Evolutionary conservation across 2,113 vertebrate species (phyloP), one percentile per base, ranked within the genome.

Genomic region (Perognathus longimembris): DNA sequence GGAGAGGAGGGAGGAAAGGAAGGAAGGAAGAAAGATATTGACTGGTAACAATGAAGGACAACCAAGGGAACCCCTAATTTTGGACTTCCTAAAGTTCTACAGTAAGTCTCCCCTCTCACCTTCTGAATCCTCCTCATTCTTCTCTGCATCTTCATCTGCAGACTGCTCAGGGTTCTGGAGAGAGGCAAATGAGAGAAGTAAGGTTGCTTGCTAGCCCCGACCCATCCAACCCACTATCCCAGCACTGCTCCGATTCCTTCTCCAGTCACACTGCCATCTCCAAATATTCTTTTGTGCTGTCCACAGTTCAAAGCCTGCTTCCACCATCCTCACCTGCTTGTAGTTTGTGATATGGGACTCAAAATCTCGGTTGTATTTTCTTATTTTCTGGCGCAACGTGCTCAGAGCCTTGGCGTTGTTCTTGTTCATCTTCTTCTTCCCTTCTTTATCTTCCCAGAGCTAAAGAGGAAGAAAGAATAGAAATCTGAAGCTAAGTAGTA

Each of bases 341-440:
- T 99, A 99, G 50, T 95, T 97, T 59, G 96, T 94, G 6, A 99
- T 98, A 67, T 99, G 98, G 0, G 97, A 96, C 95, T 99, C 99
- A 30, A 98, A 99, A 89, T 99, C 99, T 21, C 99, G 96, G 98
- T 99, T 99, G 97, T 99, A 99, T 93, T 99, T 99, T 95, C 99
- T 98, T 90, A 99, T 99, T 97, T 99, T 99, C 98, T 99, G 99
- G 8, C 99, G 98, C 38, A 99, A 97, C 0, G 99, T 99, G 94
- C 99, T 99, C 91, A 99, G 97, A 24, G 99, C 98, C 96, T 99
- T 99, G 14, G 99, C 99, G 0, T 99, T 99, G 97, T 99, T 99
- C 97, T 99, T 99, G 96, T 99, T 99, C 99, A 99, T 99, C 96
- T 99, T 99, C 98, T 99, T 99, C 94, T 99, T 99, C 50, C 99